Percentiles rank a stretch among this genome's conserved stretches.
Conservation (phyloP, 1,140 invertebrate species). For the Drosophila takahashii region DNA sequence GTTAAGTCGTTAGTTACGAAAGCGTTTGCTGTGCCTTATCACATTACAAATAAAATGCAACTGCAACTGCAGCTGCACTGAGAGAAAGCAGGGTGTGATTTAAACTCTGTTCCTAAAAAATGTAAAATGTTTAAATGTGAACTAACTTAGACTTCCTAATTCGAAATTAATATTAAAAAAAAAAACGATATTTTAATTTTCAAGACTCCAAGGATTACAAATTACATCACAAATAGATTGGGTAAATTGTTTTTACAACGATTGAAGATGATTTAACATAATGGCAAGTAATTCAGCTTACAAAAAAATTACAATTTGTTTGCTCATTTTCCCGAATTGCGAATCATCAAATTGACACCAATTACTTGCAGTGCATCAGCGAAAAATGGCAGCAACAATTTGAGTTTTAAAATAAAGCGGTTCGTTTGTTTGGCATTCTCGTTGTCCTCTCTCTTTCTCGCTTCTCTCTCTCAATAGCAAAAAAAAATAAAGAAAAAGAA, state of each 20-base stretch:
- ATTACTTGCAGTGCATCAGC: conserved; percentile 20
- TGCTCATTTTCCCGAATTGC: background rate
- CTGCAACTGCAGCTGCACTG: conserved; percentile 23
- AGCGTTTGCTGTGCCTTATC: conserved; percentile 60
- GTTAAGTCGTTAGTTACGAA: conserved; percentile 48
- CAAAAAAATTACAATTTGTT: background rate
- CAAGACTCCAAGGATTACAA: background rate
- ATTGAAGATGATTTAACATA: background rate
- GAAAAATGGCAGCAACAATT: conserved; percentile 66
- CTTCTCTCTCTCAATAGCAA: background rate
- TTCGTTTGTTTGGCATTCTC: conserved; percentile 56
- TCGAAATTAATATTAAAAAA: no score
- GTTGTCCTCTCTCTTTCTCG: conserved; percentile 4
- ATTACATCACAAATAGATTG: background rate
- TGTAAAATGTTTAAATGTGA: background rate
- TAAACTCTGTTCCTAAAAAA: background rate
- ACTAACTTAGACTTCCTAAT: no score
- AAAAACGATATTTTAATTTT: no score
- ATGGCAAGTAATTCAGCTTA: background rate
- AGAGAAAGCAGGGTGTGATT: conserved; percentile 1
- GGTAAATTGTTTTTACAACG: background rate
- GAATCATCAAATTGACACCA: background rate
- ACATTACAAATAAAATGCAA: conserved; percentile 75
- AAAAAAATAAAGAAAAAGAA: conserved; percentile 3
- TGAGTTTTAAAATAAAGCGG: conserved; percentile 62